A percentile compares a stretch with the other conserved stretches of the same genome.
These are phyloP conservation scores for Lydus trimaculatus DNA, from an alignment of 2,888 invertebrate genomes.

Conservation along the genomic window DNA sequence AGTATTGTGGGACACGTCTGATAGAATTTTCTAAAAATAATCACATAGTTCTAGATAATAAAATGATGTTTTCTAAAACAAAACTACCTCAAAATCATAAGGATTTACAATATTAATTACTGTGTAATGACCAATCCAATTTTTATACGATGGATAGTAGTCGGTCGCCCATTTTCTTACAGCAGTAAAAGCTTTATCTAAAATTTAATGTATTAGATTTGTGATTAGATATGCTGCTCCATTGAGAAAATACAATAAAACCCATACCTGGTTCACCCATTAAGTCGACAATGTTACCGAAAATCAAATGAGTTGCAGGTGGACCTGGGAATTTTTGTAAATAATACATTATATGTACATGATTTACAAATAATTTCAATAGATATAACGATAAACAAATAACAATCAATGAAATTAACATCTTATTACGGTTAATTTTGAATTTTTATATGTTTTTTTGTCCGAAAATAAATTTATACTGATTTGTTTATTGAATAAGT, in stretches of 20 bases:
- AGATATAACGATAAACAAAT: background rate
- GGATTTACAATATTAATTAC: slow-evolving; percentile 25
- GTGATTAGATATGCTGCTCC: too few relatives aligned
- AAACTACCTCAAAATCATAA: slow-evolving; percentile 3
- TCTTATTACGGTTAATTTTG: background rate
- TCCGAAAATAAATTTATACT: too few relatives aligned
- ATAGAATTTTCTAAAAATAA: slow-evolving; percentile 17
- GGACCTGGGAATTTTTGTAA: background rate
- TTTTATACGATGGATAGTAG: slow-evolving; percentile 30
- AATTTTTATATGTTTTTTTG: too few relatives aligned
- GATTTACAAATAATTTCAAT: background rate
- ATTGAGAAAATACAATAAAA: background rate
- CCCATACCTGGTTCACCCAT: background rate
- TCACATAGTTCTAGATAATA: too few relatives aligned
- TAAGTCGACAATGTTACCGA: background rate
- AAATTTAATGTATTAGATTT: background rate
- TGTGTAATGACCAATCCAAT: slow-evolving; percentile 20
- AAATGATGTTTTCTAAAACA: background rate
- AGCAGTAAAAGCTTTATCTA: slow-evolving; percentile 28
- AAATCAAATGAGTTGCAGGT: background rate
- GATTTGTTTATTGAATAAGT: too few relatives aligned
- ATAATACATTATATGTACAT: background rate
- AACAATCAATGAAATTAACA: background rate
- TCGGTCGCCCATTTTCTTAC: slow-evolving; percentile 19
- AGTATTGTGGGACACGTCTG: slow-evolving; percentile 8